Conservation (phyloP, 1,140 invertebrate genomes). For the Bradysia coprophila region DNA sequence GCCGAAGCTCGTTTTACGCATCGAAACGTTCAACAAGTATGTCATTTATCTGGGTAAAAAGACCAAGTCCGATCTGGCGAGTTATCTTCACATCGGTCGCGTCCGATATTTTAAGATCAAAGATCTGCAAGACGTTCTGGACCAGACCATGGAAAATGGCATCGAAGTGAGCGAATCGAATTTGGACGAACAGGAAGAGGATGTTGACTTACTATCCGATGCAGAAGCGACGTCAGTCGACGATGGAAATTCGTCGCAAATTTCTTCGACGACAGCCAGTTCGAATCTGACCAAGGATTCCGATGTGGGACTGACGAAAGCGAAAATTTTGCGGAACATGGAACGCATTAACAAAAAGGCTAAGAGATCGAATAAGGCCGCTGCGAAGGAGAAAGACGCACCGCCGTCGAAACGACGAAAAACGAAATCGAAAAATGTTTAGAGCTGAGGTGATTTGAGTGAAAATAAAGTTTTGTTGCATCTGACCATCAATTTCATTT, state of each 20-base stretch:
- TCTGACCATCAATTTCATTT: too few relatives aligned
- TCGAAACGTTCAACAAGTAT: slow-evolving; percentile 37
- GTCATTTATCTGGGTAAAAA: slow-evolving; percentile 34
- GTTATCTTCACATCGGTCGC: slow-evolving; percentile 30
- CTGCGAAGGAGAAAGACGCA: too few relatives aligned
- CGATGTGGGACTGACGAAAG: neutral
- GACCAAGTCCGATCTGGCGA: slow-evolving; percentile 29
- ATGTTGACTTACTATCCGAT: slow-evolving; percentile 3
- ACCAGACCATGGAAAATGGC: slow-evolving; percentile 17
- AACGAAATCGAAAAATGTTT: too few relatives aligned
- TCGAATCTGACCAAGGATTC: neutral
- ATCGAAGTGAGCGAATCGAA: slow-evolving; percentile 4
- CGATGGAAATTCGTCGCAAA: neutral
- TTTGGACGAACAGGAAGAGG: neutral
- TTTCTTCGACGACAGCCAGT: neutral
- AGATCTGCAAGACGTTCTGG: slow-evolving; percentile 27
- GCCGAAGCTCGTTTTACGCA: slow-evolving; percentile 33
- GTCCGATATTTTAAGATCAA: slow-evolving; percentile 35
- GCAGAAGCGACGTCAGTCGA: neutral
- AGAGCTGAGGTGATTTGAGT: too few relatives aligned
- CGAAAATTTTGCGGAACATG: neutral
- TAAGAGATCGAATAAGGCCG: too few relatives aligned
- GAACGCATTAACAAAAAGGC: neutral
- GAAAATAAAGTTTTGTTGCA: too few relatives aligned
- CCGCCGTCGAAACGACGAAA: too few relatives aligned